phyloP scores from a whole-genome alignment of 2,888 invertebrate species.

The Endomychus coccineus region DNA sequence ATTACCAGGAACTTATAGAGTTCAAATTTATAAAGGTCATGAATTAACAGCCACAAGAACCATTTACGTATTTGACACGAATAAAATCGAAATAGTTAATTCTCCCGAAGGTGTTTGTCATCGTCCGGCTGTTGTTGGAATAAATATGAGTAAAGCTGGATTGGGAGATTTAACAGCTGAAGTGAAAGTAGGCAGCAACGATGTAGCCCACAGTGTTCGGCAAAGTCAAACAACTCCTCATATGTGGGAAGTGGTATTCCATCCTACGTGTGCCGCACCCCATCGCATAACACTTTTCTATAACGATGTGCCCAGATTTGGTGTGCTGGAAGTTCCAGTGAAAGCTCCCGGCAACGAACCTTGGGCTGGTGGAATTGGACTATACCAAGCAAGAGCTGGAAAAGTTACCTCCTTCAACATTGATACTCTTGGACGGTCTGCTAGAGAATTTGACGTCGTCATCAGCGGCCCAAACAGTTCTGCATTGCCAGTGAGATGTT shows the following conservation, averaged over 20 bases:
- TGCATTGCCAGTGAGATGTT: constrained; percentile 59
- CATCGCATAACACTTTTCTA: constrained; percentile 81
- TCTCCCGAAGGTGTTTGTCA: constrained; percentile 66
- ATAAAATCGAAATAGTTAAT: constrained; percentile 41
- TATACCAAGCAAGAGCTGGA: constrained; percentile 78
- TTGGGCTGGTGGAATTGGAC: constrained; percentile 66
- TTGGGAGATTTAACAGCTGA: constrained; percentile 74
- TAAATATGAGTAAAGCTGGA: constrained; percentile 60
- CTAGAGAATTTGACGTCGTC: constrained; percentile 85
- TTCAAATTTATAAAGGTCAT: constrained; percentile 29
- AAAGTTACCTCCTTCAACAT: constrained; percentile 82
- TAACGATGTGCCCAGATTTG: constrained; percentile 71
- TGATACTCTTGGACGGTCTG: constrained; percentile 76
- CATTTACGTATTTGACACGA: constrained; percentile 69
- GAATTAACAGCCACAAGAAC: constrained; percentile 39
- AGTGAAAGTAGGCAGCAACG: constrained; percentile 73
- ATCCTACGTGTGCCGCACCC: constrained; percentile 79
- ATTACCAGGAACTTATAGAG: constrained; percentile 49
- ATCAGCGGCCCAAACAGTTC: constrained; percentile 50
- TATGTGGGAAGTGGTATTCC: constrained; percentile 77
- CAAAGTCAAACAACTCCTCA: constrained; percentile 62
- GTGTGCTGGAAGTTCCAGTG: constrained; percentile 52
- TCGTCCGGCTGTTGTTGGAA: constrained; percentile 70
- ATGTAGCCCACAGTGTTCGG: constrained; percentile 75
- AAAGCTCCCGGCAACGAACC: constrained; percentile 41